phyloP scores from a whole-genome alignment of 1,140 invertebrate genomes.

The Scaptomyza pallida region DNA sequence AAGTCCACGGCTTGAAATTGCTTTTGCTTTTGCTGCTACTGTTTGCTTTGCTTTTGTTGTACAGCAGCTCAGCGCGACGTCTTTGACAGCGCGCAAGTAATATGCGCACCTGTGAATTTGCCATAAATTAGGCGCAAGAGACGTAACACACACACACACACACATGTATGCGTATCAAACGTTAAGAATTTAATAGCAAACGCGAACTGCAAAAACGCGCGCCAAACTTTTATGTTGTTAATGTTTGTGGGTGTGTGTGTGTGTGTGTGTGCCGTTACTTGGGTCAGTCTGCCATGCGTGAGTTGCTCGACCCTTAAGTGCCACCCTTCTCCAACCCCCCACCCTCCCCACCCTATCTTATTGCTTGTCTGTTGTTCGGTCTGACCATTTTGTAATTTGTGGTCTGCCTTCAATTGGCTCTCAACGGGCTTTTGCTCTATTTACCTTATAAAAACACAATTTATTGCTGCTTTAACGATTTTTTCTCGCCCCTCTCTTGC shows the following conservation, averaged over 20 bases:
- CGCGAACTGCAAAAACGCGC: constrained; percentile 38
- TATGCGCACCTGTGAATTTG: constrained; percentile 75
- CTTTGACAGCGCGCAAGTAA: constrained; percentile 77
- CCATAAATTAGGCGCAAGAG: constrained; percentile 70
- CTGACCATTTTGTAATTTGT: constrained; percentile 65
- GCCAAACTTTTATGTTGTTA: constrained; percentile 47
- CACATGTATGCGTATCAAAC: constrained; percentile 34
- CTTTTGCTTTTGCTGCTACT: constrained; percentile 41
- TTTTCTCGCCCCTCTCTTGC: constrained; percentile 44
- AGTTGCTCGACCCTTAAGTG: constrained; percentile 27
- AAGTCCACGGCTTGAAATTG: constrained; percentile 64
- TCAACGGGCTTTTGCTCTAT: constrained; percentile 76
- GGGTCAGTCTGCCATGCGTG: constrained; percentile 65
- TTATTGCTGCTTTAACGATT: constrained; percentile 75
- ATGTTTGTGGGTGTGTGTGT: constrained; percentile 26
- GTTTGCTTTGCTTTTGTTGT: constrained; percentile 39
- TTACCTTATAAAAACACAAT: constrained; percentile 81
- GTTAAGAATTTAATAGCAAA: constrained; percentile 40
- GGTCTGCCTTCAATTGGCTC: constrained; percentile 71
- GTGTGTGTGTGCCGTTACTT: constrained; percentile 41
- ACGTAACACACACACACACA: constrained; percentile 15
- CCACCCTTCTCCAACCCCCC: background rate
- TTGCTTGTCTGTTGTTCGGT: constrained; percentile 13
- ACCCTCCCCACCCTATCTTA: background rate
- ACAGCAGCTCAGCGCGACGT: constrained; percentile 52